Conservation (phyloP, 2,797 vertebrate genomes). For the Gallinago stenura region DNA sequence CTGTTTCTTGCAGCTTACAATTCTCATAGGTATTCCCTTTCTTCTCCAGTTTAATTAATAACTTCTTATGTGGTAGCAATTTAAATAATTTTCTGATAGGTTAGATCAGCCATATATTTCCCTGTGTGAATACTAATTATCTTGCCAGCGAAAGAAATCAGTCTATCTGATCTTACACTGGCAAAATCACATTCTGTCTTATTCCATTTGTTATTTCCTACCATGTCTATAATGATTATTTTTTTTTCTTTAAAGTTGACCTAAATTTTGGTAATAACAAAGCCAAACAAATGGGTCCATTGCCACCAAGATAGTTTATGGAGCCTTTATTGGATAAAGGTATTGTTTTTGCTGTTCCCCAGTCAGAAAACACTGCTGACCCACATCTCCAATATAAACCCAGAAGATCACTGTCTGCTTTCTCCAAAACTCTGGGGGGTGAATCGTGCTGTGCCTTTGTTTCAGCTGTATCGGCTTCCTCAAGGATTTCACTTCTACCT, state of each 20-base stretch:
- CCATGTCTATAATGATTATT: neutral
- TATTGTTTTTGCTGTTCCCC: neutral
- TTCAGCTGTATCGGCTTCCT: neutral
- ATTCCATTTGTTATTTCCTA: neutral
- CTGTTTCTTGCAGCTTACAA: neutral
- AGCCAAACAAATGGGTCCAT: neutral
- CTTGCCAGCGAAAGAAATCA: neutral
- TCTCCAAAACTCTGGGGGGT: neutral
- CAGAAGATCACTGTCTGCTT: neutral
- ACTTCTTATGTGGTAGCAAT: neutral
- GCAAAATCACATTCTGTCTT: neutral
- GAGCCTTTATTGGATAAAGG: neutral
- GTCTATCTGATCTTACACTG: neutral
- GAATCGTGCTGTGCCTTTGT: neutral
- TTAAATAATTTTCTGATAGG: slow-evolving; percentile 4
- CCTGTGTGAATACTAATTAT: neutral
- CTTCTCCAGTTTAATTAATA: neutral
- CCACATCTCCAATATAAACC: neutral
- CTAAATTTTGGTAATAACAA: neutral
- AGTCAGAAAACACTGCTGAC: neutral
- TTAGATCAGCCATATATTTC: neutral
- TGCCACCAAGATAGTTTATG: neutral
- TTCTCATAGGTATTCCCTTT: neutral
- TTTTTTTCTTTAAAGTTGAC: neutral
- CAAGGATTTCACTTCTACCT: neutral